Conservation (phyloP, 2,888 invertebrate species). For the Yponomeuta evonymella region DNA sequence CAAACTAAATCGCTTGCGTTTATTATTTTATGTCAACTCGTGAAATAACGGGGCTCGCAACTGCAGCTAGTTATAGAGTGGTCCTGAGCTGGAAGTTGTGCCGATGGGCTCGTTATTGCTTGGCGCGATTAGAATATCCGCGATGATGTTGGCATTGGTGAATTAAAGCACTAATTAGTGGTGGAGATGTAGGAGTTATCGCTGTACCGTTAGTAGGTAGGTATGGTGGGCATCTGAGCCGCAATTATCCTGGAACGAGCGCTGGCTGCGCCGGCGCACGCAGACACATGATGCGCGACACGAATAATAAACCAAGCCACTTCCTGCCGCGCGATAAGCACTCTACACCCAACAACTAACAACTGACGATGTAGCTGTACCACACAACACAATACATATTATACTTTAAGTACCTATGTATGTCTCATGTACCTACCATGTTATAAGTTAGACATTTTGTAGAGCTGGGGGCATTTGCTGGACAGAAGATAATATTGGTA, state of each 20-base stretch:
- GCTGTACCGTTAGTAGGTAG: constrained; percentile 51
- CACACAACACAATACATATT: constrained; percentile 3
- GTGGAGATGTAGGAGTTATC: constrained; percentile 62
- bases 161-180: constrained; percentile 47
- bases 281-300: constrained; percentile 68
- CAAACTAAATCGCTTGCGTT: constrained; percentile 2
- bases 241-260: constrained; percentile 55
- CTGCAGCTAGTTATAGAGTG: not conserved
- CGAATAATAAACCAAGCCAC: constrained; percentile 74
- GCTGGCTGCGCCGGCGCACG: constrained; percentile 41
- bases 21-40: constrained; percentile 6
- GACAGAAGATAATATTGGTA: constrained; percentile 10
- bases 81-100: not conserved
- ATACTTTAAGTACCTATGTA: not conserved
- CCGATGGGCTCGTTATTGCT: not conserved
- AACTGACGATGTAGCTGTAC: not conserved
- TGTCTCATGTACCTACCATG: not conserved
- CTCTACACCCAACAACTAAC: constrained; percentile 3
- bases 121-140: constrained; percentile 29
- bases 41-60: not conserved
- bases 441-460: constrained; percentile 3
- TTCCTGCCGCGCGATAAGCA: constrained; percentile 68
- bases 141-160: constrained; percentile 40
- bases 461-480: constrained; percentile 3
- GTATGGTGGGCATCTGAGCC: constrained; percentile 35